phyloP scores from a whole-genome alignment of 2,888 invertebrate genomes.

The Acrobasis repandana region DNA sequence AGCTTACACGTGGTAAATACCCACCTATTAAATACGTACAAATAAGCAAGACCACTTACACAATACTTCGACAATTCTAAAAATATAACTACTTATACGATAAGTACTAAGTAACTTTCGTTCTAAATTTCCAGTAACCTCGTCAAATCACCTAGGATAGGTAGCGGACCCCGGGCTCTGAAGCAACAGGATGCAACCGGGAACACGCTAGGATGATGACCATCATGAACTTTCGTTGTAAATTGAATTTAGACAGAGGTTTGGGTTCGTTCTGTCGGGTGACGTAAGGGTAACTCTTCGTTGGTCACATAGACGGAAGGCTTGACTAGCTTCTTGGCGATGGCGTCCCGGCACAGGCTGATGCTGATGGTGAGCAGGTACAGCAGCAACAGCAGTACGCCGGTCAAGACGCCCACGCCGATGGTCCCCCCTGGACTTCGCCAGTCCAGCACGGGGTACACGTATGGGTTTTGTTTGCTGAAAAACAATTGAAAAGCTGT shows the following conservation, averaged over 20 bases:
- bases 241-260: not conserved
- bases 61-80: no score
- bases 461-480: constrained; percentile 85
- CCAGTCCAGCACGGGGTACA: constrained; percentile 92
- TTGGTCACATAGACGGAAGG: constrained; percentile 39
- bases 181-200: no score
- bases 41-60: no score
- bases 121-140: no score
- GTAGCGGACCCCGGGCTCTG: no score
- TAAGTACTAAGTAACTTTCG: no score
- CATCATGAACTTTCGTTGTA: not conserved
- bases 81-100: not conserved
- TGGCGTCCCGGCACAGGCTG: constrained; percentile 71
- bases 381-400: constrained; percentile 83
- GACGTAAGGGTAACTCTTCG: constrained; percentile 55
- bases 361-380: constrained; percentile 84
- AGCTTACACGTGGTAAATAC: no score
- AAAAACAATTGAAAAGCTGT: constrained; percentile 31
- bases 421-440: constrained; percentile 83
- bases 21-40: no score
- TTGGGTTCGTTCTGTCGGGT: constrained; percentile 33
- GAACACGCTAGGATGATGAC: no score
- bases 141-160: no score
- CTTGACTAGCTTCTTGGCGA: constrained; percentile 46
- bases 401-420: constrained; percentile 84